Percentiles rank a stretch among this genome's conserved stretches.
These are phyloP conservation scores for Toxostoma redivivum DNA, from an alignment of 2,113 vertebrate species.

Conservation along the genomic window DNA sequence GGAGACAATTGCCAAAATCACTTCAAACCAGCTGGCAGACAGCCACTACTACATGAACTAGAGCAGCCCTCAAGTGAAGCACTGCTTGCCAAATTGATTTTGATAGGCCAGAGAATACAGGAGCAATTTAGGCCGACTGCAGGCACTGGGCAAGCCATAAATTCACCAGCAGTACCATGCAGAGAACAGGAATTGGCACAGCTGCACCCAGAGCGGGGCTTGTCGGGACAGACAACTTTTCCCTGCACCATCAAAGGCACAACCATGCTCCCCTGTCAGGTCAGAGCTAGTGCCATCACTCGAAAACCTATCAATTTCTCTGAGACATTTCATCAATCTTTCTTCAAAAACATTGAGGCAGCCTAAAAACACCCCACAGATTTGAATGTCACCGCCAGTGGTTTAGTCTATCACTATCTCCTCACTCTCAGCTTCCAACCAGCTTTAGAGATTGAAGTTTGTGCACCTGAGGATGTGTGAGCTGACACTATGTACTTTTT, in stretches of 20 bases:
- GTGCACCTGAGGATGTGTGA: not conserved
- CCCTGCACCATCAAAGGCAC: not conserved
- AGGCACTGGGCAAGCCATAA: not conserved
- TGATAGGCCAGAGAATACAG: not conserved
- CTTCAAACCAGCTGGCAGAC: not conserved
- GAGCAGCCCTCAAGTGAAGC: not conserved
- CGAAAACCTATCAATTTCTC: not conserved
- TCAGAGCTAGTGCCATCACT: not conserved
- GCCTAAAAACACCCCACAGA: not conserved
- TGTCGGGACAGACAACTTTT: not conserved
- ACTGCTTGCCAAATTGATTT: not conserved
- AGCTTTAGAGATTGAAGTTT: not conserved
- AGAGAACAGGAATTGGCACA: not conserved
- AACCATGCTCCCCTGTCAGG: not conserved
- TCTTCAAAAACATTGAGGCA: not conserved
- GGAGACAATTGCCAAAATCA: not conserved
- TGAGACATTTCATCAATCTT: not conserved
- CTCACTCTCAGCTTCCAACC: not conserved
- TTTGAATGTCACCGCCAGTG: not conserved
- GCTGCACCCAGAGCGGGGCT: fast-evolving
- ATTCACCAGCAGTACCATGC: not conserved
- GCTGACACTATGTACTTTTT: not conserved
- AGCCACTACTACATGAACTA: not conserved
- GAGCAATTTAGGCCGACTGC: not conserved
- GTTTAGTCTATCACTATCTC: not conserved